phyloP scores from a whole-genome alignment of 2,888 invertebrate species.

The Tinea pellionella region DNA sequence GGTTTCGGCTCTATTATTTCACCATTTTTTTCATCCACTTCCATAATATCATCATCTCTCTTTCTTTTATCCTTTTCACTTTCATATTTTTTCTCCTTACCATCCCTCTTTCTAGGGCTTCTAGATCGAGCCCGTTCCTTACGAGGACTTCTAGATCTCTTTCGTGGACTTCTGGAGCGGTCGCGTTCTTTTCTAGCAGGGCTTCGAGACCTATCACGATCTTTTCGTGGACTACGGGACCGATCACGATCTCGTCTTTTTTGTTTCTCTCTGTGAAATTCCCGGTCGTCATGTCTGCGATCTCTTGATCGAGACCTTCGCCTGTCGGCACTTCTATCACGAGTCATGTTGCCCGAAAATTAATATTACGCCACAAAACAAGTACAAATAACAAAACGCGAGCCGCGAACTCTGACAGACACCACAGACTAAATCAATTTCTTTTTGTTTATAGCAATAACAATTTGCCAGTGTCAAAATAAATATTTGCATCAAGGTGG shows the following conservation, averaged over 20 bases:
- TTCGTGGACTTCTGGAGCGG: conserved; percentile 29
- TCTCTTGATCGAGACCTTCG: conserved; percentile 56
- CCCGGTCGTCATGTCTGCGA: conserved; percentile 50
- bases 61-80: conserved; percentile 49
- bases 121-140: conserved; percentile 40
- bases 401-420: too few relatives aligned
- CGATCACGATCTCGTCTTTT: conserved; percentile 44
- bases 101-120: conserved; percentile 53
- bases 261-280: conserved; percentile 46
- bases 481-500: too few relatives aligned
- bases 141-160: conserved; percentile 26
- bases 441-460: too few relatives aligned
- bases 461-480: too few relatives aligned
- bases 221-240: conserved; percentile 42
- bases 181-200: conserved; percentile 48
- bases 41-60: conserved; percentile 38
- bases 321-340: conserved; percentile 53
- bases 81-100: conserved; percentile 49
- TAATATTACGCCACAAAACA: background rate
- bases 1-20: conserved; percentile 53
- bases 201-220: conserved; percentile 44
- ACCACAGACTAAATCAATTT: too few relatives aligned
- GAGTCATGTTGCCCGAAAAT: conserved; percentile 30
- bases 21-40: conserved; percentile 42
- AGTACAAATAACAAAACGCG: background rate